Base-by-base conservation (phyloP, 1,140 invertebrate species). In the Tribolium madens region DNA sequence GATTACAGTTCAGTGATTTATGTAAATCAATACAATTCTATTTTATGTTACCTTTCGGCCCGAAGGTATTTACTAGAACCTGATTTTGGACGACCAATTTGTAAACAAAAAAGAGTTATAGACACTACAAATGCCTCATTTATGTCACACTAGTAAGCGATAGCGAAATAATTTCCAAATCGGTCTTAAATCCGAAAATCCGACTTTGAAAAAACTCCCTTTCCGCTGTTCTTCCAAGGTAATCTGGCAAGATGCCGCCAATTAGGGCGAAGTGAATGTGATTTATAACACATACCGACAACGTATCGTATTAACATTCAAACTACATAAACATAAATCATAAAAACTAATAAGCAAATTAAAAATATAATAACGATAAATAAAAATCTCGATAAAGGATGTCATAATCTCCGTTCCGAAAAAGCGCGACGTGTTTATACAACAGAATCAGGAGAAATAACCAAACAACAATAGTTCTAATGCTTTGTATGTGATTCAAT, bases 261-360 rank as follows among this genome's bases (percentile, higher is more conserved):
- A 33, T 64, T 60, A 12, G 12, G 18, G 21, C 57, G 13, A 64
- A 14, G 21, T 33, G 26, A 13, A 33, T 14, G 57, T 64, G 57
- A 64, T 64, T 64, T 64, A 64, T 64, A 21, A 15, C 53, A 21
- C 18, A 31, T 21, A 26, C 53, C 53, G 13, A 21, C 17, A 33
- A 6, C 26, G 2, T 64, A 64, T 64, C 57, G 26, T 14, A 64
- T 64, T 64, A 64, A 31, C 57, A 64, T 64, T 42, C n/a, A 14
- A 31, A 12, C 57, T 12, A 33, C 26, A 64, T 33, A 64, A 13
- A 2, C 21, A 64, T 64, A 64, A 64, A 64, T 64, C 57, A 64
- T 64, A 64, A 64, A 64, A 64, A 64, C 57, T 33, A 64, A 64
- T 64, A 64, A 33, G 57, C 57, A 64, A 64, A 64, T 64, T 64